Evolutionary conservation across 64 coral and sea anemone genomes (phyloP).

Genomic region (Dendrophyllia cribrosa): DNA sequence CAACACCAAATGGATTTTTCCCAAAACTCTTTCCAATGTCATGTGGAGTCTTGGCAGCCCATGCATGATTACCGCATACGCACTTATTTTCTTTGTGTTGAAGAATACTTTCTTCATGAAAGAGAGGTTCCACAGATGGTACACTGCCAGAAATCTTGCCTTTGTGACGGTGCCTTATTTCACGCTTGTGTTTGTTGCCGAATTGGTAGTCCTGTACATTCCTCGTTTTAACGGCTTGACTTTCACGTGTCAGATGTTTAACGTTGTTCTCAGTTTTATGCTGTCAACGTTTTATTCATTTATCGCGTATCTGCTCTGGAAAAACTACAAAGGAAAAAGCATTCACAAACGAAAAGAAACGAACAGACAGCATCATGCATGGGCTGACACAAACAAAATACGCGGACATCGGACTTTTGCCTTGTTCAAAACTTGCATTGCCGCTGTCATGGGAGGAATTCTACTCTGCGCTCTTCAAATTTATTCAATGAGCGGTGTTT

Average conservation of each 20-base stretch:
- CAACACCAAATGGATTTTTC: constrained; percentile 44
- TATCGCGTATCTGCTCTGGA: constrained; percentile 59
- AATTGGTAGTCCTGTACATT: constrained; percentile 26
- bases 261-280: constrained; percentile 35
- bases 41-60: constrained; percentile 65
- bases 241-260: constrained; percentile 62
- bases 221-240: constrained; percentile 39
- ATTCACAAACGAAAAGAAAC: neutral
- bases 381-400: neutral
- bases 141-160: constrained; percentile 59
- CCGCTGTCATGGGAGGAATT: constrained; percentile 38
- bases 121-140: constrained; percentile 74
- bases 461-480: constrained; percentile 33
- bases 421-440: constrained; percentile 60
- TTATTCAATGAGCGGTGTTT: constrained; percentile 62
- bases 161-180: constrained; percentile 64
- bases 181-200: constrained; percentile 38
- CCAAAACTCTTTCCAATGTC: constrained; percentile 23
- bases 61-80: constrained; percentile 63
- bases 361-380: neutral
- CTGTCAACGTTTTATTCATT: constrained; percentile 54
- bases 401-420: constrained; percentile 19
- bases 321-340: constrained; percentile 35
- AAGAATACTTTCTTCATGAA: constrained; percentile 70
- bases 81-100: constrained; percentile 60